Percentiles rank a stretch among this genome's conserved stretches.
Evolutionary conservation across 2,113 vertebrate genomes (phyloP).

Genomic region (Dasyurus viverrinus): DNA sequence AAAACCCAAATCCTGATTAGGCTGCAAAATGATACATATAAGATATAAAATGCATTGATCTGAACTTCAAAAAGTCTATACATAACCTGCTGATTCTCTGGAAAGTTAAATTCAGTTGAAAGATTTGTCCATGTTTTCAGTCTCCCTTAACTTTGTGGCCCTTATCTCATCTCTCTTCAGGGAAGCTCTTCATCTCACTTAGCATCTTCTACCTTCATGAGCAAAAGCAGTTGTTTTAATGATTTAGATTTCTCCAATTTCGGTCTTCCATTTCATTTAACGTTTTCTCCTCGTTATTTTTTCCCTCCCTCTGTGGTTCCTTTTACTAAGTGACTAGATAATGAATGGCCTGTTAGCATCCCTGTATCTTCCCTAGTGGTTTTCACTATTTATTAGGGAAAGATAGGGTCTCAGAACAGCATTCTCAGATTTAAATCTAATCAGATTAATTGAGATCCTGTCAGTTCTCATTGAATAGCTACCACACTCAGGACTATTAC

Average conservation of each 20-base stretch:
- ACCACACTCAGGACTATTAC: background rate
- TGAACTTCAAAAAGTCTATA: background rate
- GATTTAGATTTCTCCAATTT: background rate
- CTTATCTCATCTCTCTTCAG: background rate
- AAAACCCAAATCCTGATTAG: background rate
- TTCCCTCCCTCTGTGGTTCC: background rate
- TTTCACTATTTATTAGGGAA: background rate
- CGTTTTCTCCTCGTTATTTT: background rate
- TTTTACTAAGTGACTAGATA: background rate
- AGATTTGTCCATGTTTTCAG: background rate
- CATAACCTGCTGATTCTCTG: background rate
- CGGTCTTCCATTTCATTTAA: background rate
- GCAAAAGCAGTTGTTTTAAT: background rate
- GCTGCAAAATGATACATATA: background rate
- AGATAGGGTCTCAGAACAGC: background rate
- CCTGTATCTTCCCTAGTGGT: background rate
- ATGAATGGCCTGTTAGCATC: background rate
- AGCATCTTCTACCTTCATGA: background rate
- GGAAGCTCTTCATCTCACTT: background rate
- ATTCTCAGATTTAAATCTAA: background rate
- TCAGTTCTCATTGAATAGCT: background rate
- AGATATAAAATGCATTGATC: fast-evolving
- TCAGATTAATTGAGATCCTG: background rate
- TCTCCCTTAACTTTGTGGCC: background rate
- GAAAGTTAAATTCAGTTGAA: background rate